Evolutionary conservation across 2,797 vertebrate species (phyloP).

Genomic region (Hypotaenidia philippensis): DNA sequence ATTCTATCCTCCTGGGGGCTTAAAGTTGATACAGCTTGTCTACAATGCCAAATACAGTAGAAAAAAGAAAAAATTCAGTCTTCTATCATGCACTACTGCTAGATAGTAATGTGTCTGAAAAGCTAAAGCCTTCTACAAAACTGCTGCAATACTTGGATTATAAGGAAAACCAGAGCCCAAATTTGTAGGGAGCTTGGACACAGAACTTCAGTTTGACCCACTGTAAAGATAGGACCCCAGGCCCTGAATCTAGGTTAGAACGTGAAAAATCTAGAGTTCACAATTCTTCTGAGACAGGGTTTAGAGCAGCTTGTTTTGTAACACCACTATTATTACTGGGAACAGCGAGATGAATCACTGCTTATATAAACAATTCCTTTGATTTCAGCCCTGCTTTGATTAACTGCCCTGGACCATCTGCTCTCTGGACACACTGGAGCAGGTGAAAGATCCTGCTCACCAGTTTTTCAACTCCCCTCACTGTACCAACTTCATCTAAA

Average conservation of each 20-base stretch:
- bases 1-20: background rate
- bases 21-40: background rate
- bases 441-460: background rate
- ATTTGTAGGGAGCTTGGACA: background rate
- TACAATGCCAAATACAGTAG: background rate
- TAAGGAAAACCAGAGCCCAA: background rate
- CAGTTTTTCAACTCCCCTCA: background rate
- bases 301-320: constrained; percentile 14
- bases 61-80: background rate
- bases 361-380: constrained; percentile 45
- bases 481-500: background rate
- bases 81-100: background rate
- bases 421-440: background rate
- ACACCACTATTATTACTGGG: background rate
- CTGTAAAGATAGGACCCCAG: background rate
- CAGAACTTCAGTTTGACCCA: background rate
- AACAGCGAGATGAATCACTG: constrained; percentile 19
- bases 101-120: background rate
- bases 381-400: constrained; percentile 35
- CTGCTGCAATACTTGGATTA: background rate
- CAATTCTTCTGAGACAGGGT: background rate
- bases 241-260: background rate
- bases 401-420: constrained; percentile 38
- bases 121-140: background rate
- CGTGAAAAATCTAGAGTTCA: background rate